A percentile compares a stretch with the other conserved stretches of the same genome.
Evolutionary conservation across 2,888 invertebrate genomes (phyloP).

Genomic region (Cantharis lateralis): DNA sequence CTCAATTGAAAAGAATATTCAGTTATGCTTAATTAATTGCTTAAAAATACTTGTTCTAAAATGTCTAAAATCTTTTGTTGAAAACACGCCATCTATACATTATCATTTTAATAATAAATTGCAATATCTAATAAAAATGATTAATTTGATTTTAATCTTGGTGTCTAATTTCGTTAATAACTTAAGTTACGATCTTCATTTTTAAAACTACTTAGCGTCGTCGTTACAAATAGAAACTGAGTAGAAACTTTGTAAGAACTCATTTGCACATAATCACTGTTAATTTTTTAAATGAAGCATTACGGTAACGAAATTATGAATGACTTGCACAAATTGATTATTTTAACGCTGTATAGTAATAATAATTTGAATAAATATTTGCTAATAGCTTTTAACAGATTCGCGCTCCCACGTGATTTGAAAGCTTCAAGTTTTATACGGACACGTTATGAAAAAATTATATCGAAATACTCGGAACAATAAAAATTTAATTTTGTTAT

Average conservation of each 20-base stretch:
- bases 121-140: slow-evolving; percentile 9
- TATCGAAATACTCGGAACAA: neutral
- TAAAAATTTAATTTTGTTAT: neutral
- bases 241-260: neutral
- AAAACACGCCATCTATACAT: slow-evolving; percentile 15
- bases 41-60: slow-evolving; percentile 1
- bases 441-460: neutral
- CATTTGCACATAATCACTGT: neutral
- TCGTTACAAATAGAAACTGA: neutral
- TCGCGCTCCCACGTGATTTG: neutral
- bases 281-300: neutral
- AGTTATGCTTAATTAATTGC: slow-evolving; percentile 5
- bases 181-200: neutral
- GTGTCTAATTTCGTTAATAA: slow-evolving; percentile 2
- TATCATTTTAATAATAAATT: slow-evolving; percentile 14
- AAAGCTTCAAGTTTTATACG: neutral
- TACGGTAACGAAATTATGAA: neutral
- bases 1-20: slow-evolving; percentile 4
- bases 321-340: neutral
- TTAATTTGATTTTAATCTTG: slow-evolving; percentile 15
- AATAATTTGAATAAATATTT: neutral
- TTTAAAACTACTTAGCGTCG: neutral
- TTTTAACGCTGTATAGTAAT: neutral
- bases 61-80: slow-evolving; percentile 7
- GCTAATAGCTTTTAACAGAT: neutral